These are phyloP conservation scores for Condylostylus longicornis DNA, from an alignment of 1,140 invertebrate genomes.

Conservation along the genomic window DNA sequence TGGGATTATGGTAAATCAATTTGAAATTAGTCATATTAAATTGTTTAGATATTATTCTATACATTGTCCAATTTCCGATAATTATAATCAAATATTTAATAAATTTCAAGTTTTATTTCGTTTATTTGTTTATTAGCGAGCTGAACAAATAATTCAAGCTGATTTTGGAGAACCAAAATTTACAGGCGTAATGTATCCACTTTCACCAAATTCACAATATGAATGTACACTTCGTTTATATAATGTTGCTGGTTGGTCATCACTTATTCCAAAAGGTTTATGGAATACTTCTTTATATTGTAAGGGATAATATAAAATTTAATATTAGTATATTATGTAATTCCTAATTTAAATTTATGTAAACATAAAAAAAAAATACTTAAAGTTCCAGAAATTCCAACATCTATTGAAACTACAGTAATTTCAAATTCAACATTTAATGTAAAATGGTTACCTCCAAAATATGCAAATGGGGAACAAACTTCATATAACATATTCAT, in stretches of 20 bases:
- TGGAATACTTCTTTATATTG: constrained; percentile 12
- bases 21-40: too few species aligned
- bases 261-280: background rate
- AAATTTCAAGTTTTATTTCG: background rate
- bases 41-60: too few species aligned
- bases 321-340: background rate
- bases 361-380: too few species aligned
- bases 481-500: constrained; percentile 21
- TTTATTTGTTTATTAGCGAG: constrained; percentile 5
- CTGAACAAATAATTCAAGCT: constrained; percentile 18
- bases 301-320: constrained; percentile 9
- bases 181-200: constrained; percentile 15
- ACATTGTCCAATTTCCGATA: background rate
- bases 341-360: constrained; percentile 1
- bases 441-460: constrained; percentile 16
- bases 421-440: constrained; percentile 7
- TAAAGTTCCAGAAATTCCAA: constrained; percentile 21
- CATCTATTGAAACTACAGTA: constrained; percentile 1
- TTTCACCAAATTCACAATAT: constrained; percentile 18
- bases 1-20: background rate
- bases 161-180: constrained; percentile 19
- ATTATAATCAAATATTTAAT: background rate
- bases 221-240: constrained; percentile 15
- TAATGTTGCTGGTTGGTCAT: constrained; percentile 20
- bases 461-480: constrained; percentile 18